Percentiles rank a stretch among this genome's conserved stretches.
Evolutionary conservation across 2,113 vertebrate species (phyloP).

Genomic region (Maccullochella peelii): DNA sequence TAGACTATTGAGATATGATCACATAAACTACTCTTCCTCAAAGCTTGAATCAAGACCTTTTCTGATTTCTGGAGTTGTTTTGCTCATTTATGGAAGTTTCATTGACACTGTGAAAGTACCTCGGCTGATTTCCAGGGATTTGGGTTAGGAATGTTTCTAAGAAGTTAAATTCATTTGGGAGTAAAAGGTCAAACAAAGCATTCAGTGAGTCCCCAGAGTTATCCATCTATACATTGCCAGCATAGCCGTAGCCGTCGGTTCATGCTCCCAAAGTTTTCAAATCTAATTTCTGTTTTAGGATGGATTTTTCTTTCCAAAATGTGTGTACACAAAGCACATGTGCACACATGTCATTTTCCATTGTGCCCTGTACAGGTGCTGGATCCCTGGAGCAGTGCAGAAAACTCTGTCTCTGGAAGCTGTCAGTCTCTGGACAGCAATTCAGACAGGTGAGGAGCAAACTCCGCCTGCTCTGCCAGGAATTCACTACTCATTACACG

Average conservation of each 20-base stretch:
- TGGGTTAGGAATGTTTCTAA: neutral
- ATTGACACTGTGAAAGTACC: neutral
- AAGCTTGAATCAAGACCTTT: neutral
- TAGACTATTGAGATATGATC: neutral
- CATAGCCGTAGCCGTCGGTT: neutral
- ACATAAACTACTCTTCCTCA: neutral
- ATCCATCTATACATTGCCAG: neutral
- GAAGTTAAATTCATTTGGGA: neutral
- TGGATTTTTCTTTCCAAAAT: constrained; percentile 1
- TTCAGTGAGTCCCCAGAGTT: neutral
- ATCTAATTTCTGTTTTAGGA: neutral
- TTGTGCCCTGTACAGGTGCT: constrained; percentile 84
- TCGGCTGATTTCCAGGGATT: neutral
- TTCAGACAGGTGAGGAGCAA: constrained; percentile 89
- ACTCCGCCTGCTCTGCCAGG: neutral
- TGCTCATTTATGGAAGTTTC: neutral
- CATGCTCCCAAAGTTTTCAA: neutral
- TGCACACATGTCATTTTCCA: constrained; percentile 4
- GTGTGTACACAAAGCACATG: neutral
- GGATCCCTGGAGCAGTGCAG: constrained; percentile 95
- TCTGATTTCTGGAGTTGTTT: neutral
- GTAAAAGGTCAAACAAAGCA: neutral
- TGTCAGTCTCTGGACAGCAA: constrained; percentile 96
- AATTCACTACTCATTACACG: neutral
- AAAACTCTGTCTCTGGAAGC: constrained; percentile 95